Evolutionary conservation across 1,140 invertebrate genomes (phyloP).

Genomic region (Sminthurinus signatus): DNA sequence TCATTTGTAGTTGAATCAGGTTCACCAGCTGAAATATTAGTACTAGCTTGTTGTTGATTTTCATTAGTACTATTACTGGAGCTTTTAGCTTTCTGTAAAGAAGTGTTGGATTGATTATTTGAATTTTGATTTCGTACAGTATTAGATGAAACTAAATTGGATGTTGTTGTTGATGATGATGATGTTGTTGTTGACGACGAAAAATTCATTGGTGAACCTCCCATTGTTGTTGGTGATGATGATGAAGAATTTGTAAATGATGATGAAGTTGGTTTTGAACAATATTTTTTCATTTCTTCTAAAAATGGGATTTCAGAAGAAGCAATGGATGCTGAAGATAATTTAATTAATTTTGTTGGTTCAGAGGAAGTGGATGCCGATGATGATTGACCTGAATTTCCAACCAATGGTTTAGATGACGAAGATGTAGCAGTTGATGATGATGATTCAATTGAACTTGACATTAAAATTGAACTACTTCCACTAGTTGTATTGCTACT

Average conservation of each 20-base stretch:
- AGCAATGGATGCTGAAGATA: neutral
- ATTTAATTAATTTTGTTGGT: constrained; percentile 12
- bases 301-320: constrained; percentile 10
- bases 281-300: constrained; percentile 9
- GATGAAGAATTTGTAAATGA: neutral
- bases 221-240: too few relatives aligned
- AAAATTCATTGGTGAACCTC: constrained; percentile 6
- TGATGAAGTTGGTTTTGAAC: neutral
- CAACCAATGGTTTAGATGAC: too few relatives aligned
- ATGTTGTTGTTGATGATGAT: neutral
- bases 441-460: neutral
- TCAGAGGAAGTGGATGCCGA: constrained; percentile 3
- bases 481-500: neutral
- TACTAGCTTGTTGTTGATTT: neutral
- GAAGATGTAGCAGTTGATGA: neutral
- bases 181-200: neutral
- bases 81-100: too few relatives aligned
- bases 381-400: neutral
- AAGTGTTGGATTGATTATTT: too few relatives aligned
- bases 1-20: constrained; percentile 3
- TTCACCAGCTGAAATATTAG: constrained; percentile 1
- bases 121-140: too few relatives aligned
- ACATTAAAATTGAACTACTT: neutral
- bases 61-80: neutral
- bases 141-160: too few relatives aligned